Percentiles rank a stretch among this genome's conserved stretches.
Evolutionary conservation across 2,113 vertebrate species (phyloP).

Genomic region (Hoplias malabaricus): DNA sequence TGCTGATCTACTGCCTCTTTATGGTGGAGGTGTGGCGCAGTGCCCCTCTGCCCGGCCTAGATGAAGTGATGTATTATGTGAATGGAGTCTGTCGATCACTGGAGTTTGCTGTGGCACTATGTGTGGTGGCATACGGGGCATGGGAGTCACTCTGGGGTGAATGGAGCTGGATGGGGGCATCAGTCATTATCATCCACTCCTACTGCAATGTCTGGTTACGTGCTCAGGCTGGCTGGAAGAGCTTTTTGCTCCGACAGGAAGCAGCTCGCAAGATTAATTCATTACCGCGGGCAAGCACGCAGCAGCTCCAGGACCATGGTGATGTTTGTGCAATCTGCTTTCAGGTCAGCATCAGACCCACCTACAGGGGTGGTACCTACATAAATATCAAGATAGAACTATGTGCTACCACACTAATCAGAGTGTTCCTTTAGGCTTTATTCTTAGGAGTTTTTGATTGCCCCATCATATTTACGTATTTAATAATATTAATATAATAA

Average conservation of each 20-base stretch:
- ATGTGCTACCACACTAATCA: not conserved
- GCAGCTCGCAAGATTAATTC: conserved; percentile 82
- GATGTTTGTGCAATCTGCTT: conserved; percentile 89
- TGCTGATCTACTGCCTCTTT: conserved; percentile 84
- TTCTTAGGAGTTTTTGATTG: too few relatives aligned
- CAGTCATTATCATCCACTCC: conserved; percentile 83
- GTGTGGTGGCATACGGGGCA: conserved; percentile 83
- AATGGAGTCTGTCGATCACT: conserved; percentile 80
- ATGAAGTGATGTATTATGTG: conserved; percentile 84
- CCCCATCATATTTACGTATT: too few relatives aligned
- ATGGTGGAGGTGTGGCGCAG: conserved; percentile 78
- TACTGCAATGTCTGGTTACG: conserved; percentile 89
- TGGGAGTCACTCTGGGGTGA: conserved; percentile 85
- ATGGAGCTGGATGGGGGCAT: conserved; percentile 89
- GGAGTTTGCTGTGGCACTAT: conserved; percentile 85
- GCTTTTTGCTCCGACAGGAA: conserved; percentile 81
- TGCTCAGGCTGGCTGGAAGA: conserved; percentile 83
- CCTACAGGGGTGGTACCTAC: not conserved
- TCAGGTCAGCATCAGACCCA: conserved; percentile 70
- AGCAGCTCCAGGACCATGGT: conserved; percentile 73
- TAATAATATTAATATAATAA: too few relatives aligned
- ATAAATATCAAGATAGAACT: not conserved
- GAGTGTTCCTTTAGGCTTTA: too few relatives aligned
- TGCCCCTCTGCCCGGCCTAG: conserved; percentile 76
- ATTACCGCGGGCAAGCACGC: conserved; percentile 71